Percentiles rank a stretch among this genome's conserved stretches.
phyloP scores from a whole-genome alignment of 1,140 invertebrate species.

The Drosophila virilis region DNA sequence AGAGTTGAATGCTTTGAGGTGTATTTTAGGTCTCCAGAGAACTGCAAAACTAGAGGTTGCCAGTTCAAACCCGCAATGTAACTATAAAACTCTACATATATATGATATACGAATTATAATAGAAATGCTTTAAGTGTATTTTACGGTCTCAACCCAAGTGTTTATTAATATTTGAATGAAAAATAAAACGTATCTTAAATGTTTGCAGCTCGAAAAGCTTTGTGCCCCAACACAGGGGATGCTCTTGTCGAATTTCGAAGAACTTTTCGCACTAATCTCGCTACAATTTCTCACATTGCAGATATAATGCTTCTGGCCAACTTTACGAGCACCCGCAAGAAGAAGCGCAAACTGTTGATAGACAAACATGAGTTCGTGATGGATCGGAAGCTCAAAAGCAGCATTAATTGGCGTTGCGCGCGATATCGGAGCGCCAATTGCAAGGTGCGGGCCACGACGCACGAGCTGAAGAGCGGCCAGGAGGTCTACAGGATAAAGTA shows the following conservation, averaged over 20 bases:
- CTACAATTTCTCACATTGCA: constrained; percentile 38
- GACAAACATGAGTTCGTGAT: constrained; percentile 73
- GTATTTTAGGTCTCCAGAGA: too few species aligned
- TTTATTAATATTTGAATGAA: background rate
- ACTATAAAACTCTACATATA: too few species aligned
- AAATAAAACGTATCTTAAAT: background rate
- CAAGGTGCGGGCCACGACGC: constrained; percentile 79
- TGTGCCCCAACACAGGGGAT: too few species aligned
- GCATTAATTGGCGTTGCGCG: constrained; percentile 81
- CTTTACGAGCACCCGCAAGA: constrained; percentile 74
- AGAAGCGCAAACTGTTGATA: constrained; percentile 70
- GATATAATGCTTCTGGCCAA: constrained; percentile 51
- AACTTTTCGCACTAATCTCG: too few species aligned
- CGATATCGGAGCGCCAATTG: constrained; percentile 77
- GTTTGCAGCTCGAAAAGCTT: background rate
- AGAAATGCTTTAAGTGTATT: too few species aligned
- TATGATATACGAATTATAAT: too few species aligned
- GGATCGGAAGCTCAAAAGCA: constrained; percentile 77
- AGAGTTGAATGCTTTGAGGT: too few species aligned
- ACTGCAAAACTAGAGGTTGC: too few species aligned
- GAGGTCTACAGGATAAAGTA: constrained; percentile 70
- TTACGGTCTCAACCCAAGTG: too few species aligned
- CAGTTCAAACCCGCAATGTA: too few species aligned
- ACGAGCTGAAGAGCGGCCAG: constrained; percentile 54
- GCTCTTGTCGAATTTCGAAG: too few species aligned